These are phyloP conservation scores for Poecilia picta DNA, from an alignment of 2,797 vertebrate genomes.

Conservation along the genomic window DNA sequence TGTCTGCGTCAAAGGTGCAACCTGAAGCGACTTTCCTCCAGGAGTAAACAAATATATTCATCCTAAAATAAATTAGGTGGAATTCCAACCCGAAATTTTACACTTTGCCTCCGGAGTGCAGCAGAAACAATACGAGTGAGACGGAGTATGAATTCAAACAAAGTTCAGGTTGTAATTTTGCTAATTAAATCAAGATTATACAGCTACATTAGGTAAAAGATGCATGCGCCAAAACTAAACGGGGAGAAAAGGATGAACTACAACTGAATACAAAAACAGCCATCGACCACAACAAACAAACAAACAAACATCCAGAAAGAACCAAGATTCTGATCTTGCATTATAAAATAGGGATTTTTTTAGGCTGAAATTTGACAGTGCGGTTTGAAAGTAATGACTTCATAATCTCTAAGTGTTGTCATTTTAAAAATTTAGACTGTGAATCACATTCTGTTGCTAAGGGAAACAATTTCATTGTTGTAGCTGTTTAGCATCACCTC, in stretches of 20 bases:
- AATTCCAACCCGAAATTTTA: not conserved
- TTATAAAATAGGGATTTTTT: not conserved
- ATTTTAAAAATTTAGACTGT: not conserved
- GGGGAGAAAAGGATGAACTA: not conserved
- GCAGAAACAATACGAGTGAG: not conserved
- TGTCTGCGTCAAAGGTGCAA: slow-evolving; percentile 10
- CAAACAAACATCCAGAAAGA: not conserved
- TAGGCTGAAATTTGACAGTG: not conserved
- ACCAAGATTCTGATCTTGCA: not conserved
- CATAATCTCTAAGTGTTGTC: not conserved
- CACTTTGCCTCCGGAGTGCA: not conserved
- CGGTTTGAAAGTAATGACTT: not conserved
- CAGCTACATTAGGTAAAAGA: not conserved
- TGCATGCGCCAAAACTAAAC: not conserved
- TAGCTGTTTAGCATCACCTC: not conserved
- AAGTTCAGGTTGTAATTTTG: not conserved
- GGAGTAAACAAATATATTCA: not conserved
- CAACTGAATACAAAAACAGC: not conserved
- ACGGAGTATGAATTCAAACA: not conserved
- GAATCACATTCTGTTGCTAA: not conserved
- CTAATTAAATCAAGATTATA: not conserved
- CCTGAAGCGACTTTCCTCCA: slow-evolving; percentile 40
- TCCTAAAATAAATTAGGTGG: not conserved
- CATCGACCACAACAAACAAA: not conserved
- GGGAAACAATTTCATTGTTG: not conserved